Evolutionary conservation across 1,140 invertebrate species (phyloP).

Genomic region (Araneus ventricosus): DNA sequence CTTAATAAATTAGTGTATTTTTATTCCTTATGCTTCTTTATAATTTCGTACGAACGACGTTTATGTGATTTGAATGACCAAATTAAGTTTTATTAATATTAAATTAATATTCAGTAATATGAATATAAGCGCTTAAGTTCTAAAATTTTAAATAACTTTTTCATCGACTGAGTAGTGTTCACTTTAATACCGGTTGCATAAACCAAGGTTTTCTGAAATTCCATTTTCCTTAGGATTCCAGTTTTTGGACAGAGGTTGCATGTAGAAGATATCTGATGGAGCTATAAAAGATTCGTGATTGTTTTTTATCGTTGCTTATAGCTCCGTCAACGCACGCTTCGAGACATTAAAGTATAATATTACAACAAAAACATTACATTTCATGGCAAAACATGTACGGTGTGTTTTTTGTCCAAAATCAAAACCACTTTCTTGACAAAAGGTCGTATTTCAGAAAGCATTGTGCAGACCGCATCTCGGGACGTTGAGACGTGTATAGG

Average conservation of each 20-base stretch:
- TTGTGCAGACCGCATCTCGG: not conserved
- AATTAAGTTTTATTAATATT: not conserved
- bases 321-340: not conserved
- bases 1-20: not conserved
- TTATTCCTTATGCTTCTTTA: not conserved
- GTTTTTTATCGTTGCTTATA: not conserved
- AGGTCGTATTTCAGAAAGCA: conserved; percentile 12
- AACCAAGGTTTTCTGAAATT: not conserved
- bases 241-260: not conserved
- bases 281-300: not conserved
- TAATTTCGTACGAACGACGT: not conserved
- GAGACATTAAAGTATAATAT: not conserved
- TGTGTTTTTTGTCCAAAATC: not conserved
- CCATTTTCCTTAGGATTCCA: not conserved
- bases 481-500: not conserved
- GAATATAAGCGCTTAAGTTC: not conserved
- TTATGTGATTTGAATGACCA: not conserved
- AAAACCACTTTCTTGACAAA: conserved; percentile 18
- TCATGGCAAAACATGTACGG: not conserved
- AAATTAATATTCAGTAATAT: not conserved
- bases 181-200: no score
- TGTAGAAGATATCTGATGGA: not conserved
- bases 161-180: no score
- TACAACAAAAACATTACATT: conserved; percentile 21
- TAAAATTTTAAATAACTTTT: not conserved